Evolutionary conservation across 2,113 vertebrate genomes (phyloP).

Genomic region (Rhea pennata): DNA sequence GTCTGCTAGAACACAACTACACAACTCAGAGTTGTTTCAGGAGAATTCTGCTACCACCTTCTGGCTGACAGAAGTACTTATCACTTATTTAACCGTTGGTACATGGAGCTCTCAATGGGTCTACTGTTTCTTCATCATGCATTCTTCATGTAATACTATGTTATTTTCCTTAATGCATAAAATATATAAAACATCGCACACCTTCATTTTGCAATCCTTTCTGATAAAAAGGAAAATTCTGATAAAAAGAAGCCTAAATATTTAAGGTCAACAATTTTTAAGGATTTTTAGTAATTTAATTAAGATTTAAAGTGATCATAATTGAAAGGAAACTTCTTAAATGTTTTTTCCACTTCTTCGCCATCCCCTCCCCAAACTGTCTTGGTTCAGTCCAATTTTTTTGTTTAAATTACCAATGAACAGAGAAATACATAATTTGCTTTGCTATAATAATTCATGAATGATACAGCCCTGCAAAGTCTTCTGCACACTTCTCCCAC

Average conservation of each 20-base stretch:
- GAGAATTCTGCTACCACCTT: slow-evolving; percentile 77
- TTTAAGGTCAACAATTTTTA: background rate
- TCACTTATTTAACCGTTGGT: background rate
- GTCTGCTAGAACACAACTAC: slow-evolving; percentile 42
- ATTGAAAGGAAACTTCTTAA: background rate
- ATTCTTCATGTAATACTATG: background rate
- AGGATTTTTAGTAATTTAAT: background rate
- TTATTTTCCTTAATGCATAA: background rate
- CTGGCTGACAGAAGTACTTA: slow-evolving; percentile 55
- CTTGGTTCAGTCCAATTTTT: background rate
- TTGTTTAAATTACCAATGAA: background rate
- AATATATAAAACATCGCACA: background rate
- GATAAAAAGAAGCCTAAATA: background rate
- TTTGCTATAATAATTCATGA: background rate
- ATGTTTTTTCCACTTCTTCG: background rate
- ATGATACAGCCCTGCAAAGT: background rate
- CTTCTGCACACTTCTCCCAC: background rate
- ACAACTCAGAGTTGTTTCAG: background rate
- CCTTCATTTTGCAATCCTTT: background rate
- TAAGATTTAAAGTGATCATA: background rate
- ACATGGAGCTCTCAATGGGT: fast-evolving
- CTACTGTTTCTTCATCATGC: background rate
- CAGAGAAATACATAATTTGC: background rate
- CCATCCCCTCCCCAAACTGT: background rate
- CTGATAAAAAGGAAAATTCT: background rate